These are phyloP conservation scores for Rhinophrynus dorsalis DNA, from an alignment of 2,797 vertebrate species.

Conservation along the genomic window DNA sequence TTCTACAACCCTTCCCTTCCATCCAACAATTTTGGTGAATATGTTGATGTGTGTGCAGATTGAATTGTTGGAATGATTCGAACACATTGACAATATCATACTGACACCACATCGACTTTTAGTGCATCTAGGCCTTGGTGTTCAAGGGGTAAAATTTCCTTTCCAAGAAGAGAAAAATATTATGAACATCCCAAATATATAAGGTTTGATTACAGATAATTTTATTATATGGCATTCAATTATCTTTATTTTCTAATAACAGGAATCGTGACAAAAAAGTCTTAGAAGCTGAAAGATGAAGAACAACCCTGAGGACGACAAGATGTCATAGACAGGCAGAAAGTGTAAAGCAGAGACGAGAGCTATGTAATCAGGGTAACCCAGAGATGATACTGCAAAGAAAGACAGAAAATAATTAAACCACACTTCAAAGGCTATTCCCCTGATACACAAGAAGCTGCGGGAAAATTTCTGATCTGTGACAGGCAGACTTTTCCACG, in stretches of 20 bases:
- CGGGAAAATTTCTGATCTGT: conserved; percentile 22
- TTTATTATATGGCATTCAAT: neutral
- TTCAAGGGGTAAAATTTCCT: neutral
- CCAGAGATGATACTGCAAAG: neutral
- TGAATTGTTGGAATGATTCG: no score
- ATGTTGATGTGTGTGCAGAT: no score
- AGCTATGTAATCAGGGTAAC: conserved; percentile 7
- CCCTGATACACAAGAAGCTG: conserved; percentile 2
- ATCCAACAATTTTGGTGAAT: no score
- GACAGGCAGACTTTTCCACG: conserved; percentile 26
- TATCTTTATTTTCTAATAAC: neutral
- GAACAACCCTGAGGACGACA: neutral
- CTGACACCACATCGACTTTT: no score
- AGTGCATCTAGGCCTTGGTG: no score
- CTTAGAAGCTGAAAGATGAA: conserved; percentile 5
- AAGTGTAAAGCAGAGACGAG: neutral
- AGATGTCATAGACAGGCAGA: neutral
- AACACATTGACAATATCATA: no score
- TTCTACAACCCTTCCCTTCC: no score
- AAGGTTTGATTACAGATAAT: neutral
- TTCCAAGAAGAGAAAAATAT: neutral
- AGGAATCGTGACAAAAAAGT: conserved; percentile 4
- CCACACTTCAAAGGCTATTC: conserved; percentile 32
- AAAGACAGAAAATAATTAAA: conserved; percentile 28
- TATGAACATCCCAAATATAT: no score